Evolutionary conservation across 2,888 invertebrate species (phyloP).

Genomic region (Gari tellinella): DNA sequence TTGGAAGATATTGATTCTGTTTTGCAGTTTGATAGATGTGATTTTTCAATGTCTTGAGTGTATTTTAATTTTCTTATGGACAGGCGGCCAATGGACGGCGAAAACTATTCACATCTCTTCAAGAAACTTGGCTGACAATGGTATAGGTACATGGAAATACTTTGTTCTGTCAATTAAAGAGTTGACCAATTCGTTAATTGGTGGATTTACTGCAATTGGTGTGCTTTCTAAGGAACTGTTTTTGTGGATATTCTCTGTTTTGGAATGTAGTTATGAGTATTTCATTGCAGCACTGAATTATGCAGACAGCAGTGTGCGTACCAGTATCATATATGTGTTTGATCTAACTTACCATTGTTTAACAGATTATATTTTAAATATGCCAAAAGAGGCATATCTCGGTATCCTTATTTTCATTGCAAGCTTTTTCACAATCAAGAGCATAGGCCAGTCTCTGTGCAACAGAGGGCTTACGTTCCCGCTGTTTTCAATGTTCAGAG

Average conservation of each 20-base stretch:
- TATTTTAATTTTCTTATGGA: constrained; percentile 55
- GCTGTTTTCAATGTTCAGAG: constrained; percentile 18
- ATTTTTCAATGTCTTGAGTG: constrained; percentile 54
- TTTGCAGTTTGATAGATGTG: constrained; percentile 54
- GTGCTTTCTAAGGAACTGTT: constrained; percentile 31
- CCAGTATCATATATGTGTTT: constrained; percentile 9
- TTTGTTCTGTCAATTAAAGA: constrained; percentile 47
- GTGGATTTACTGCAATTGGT: constrained; percentile 53
- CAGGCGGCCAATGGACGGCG: constrained; percentile 61
- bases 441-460: constrained; percentile 53
- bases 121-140: constrained; percentile 46
- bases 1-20: constrained; percentile 62
- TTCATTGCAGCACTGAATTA: constrained; percentile 45
- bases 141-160: constrained; percentile 55
- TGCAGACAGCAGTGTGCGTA: constrained; percentile 37
- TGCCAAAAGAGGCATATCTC: constrained; percentile 73
- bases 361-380: constrained; percentile 54
- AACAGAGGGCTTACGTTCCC: constrained; percentile 70
- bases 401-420: constrained; percentile 65
- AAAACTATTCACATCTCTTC: constrained; percentile 50
- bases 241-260: constrained; percentile 12
- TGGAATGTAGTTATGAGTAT: background rate
- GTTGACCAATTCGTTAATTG: constrained; percentile 47
- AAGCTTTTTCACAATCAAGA: constrained; percentile 49
- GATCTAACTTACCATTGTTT: constrained; percentile 51